Base-by-base conservation (phyloP, 2,113 vertebrate species). In the Laterallus jamaicensis region DNA sequence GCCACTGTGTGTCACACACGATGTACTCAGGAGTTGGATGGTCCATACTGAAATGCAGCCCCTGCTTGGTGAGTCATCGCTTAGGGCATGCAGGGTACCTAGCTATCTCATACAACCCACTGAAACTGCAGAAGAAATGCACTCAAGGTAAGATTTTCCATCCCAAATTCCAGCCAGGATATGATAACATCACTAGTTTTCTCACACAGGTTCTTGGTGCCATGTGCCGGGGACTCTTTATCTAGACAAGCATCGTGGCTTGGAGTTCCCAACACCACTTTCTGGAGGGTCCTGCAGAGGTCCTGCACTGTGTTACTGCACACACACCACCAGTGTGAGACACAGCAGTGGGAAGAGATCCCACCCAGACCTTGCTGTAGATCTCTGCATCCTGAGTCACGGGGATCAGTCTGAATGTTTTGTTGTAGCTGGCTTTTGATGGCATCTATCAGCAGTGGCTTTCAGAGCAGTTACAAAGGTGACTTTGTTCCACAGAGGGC, bases 281-380 rank as follows among this genome's bases (percentile, higher is more conserved):
- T 32, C 49, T 73, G 59, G 20, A 81, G 39, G 55, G 67, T 39
- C 32, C 68, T 47, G 25, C 47, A 28, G 18, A 59, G 73, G 22
- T n/a, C 19, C 31, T 67, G 59, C 39, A 14, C 26, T 0, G 0
- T 13, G 29, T 5, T 54, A 10, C 18, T 54, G 28, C 77, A 49
- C n/a, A 71, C 74, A 63, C n/a, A n/a, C 68, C 54, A 39, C 1
- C 29, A 32, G 31, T 26, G n/a, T 5, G n/a, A 68, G 52, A 14
- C 26, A 8, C 63, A 40, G 82, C 62, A 5, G 18, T 10, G 31
- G 39, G 50, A 91, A 19, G 14, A 64, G 15, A 25, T 50, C 49
- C 49, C 59, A 85, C 18, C 11, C n/a, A 69, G 25, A 52, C 24
- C 67, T 73, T 80, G 58, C n/a, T 68, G 22, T 12, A 16, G 32